Evolutionary conservation across 2,113 vertebrate species (phyloP).

Genomic region (Gobio gobio): DNA sequence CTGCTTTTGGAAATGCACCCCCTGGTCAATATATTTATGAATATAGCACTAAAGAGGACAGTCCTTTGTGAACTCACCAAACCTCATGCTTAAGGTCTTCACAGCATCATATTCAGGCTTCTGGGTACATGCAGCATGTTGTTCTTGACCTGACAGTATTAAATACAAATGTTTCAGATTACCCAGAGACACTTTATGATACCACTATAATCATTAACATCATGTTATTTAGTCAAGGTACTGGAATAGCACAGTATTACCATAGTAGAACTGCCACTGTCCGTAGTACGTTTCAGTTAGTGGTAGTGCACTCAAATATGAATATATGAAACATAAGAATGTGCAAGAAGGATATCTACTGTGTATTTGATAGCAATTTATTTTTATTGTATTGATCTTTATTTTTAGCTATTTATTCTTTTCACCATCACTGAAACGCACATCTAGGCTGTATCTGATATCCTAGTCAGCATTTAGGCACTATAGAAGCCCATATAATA

Average conservation of each 20-base stretch:
- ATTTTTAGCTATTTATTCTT: no score
- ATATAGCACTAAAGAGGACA: not conserved
- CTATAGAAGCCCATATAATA: no score
- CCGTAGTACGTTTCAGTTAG: not conserved
- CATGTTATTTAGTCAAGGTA: not conserved
- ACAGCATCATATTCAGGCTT: conserved; percentile 63
- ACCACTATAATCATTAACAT: not conserved
- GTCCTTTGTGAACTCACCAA: conserved; percentile 58
- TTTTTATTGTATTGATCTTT: no score
- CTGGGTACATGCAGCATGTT: not conserved
- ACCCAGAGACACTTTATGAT: not conserved
- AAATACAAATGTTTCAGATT: not conserved
- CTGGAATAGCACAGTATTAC: not conserved
- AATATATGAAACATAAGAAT: not conserved
- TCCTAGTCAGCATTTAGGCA: no score
- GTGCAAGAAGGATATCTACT: no score
- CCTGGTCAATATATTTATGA: not conserved
- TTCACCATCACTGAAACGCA: no score
- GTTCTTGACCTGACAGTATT: conserved; percentile 21
- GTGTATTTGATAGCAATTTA: no score
- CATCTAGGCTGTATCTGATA: no score
- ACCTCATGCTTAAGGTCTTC: conserved; percentile 64
- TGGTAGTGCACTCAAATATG: not conserved
- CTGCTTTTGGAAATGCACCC: not conserved
- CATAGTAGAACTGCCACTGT: not conserved